A percentile compares a stretch with the other conserved stretches of the same genome.
Evolutionary conservation across 2,888 invertebrate species (phyloP).

Genomic region (Eristalinus aeneus): DNA sequence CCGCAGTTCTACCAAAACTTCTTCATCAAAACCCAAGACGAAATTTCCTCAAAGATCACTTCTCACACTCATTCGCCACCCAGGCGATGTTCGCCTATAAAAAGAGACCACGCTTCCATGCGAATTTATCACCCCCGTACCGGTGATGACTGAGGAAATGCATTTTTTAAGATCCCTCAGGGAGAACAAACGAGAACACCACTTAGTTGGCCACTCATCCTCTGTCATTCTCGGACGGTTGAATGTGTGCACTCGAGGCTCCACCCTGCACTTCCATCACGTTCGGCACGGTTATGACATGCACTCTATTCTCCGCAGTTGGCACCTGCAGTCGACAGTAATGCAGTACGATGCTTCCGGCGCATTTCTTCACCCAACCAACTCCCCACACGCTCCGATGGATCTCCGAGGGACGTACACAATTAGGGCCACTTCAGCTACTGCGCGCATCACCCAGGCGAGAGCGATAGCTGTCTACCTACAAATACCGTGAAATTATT

Average conservation of each 20-base stretch:
- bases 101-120: background rate
- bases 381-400: background rate
- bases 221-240: background rate
- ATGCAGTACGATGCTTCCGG: constrained; percentile 1
- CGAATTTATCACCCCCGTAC: constrained; percentile 12
- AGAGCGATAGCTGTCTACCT: background rate
- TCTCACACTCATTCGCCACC: background rate
- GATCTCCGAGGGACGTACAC: background rate
- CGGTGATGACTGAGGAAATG: constrained; percentile 44
- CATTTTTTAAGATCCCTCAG: constrained; percentile 32
- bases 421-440: constrained; percentile 19
- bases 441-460: background rate
- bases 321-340: constrained; percentile 4
- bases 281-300: constrained; percentile 1
- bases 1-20: too few relatives aligned
- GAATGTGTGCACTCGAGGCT: background rate
- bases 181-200: background rate
- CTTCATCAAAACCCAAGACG: background rate
- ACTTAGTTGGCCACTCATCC: background rate
- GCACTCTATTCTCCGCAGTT: background rate
- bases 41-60: background rate
- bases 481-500: constrained; percentile 20
- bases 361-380: background rate
- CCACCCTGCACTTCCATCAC: constrained; percentile 11
- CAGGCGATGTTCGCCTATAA: background rate